Evolutionary conservation across 1,140 invertebrate species (phyloP).

Genomic region (Euura saliciscinereae): DNA sequence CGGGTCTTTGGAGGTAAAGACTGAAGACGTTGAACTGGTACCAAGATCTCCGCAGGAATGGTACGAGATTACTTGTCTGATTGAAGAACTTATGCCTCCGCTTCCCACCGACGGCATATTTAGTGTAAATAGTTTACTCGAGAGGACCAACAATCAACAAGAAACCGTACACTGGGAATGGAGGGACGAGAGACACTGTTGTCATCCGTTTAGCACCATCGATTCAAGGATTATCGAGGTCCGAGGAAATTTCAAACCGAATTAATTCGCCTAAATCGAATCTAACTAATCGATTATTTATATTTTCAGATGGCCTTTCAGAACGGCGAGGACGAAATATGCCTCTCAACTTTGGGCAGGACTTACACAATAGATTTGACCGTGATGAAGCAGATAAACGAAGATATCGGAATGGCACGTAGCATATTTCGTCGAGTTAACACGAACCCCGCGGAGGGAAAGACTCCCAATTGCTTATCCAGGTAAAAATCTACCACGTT

Average conservation of each 20-base stretch:
- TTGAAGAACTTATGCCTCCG: slow-evolving; percentile 94
- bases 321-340: slow-evolving; percentile 94
- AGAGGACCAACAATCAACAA: slow-evolving; percentile 73
- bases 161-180: slow-evolving; percentile 94
- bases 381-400: slow-evolving; percentile 98
- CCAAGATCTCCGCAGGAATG: slow-evolving; percentile 92
- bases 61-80: slow-evolving; percentile 95
- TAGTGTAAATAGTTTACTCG: slow-evolving; percentile 85
- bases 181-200: slow-evolving; percentile 83
- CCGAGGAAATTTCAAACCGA: slow-evolving; percentile 22
- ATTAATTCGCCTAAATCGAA: no score
- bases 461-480: slow-evolving; percentile 54
- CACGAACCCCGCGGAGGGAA: slow-evolving; percentile 54
- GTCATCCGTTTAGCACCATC: slow-evolving; percentile 75
- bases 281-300: neutral
- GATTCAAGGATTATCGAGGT: slow-evolving; percentile 86
- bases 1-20: slow-evolving; percentile 74
- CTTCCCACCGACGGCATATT: slow-evolving; percentile 94
- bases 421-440: slow-evolving; percentile 81
- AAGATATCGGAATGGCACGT: slow-evolving; percentile 92
- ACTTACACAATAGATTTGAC: slow-evolving; percentile 96
- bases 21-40: slow-evolving; percentile 80
- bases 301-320: slow-evolving; percentile 83
- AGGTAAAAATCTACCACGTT: slow-evolving; percentile 28
- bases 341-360: slow-evolving; percentile 85